Percentiles rank a stretch among this genome's conserved stretches.
Conservation (phyloP, 2,888 invertebrate species). For the Tipula vernalis region DNA sequence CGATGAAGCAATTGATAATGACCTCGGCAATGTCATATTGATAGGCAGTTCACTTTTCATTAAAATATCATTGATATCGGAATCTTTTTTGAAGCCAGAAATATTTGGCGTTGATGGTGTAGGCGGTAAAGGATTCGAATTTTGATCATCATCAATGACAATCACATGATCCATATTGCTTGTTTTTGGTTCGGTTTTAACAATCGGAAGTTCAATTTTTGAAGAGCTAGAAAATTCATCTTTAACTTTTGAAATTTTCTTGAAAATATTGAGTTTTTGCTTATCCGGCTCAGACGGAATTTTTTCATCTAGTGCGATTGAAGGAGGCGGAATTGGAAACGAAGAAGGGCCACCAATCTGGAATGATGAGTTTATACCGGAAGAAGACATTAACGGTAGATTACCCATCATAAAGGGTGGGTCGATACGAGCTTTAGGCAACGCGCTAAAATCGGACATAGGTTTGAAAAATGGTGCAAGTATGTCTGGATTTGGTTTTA, state of each 20-base stretch:
- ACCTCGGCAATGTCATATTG: constrained; percentile 14
- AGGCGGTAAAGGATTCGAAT: background rate
- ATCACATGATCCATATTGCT: constrained; percentile 36
- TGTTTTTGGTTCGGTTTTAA: background rate
- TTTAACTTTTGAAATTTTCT: constrained; percentile 65
- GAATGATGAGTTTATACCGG: background rate
- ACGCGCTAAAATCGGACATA: background rate
- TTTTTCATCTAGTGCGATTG: constrained; percentile 32
- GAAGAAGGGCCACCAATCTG: background rate
- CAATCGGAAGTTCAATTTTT: background rate
- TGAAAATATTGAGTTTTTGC: constrained; percentile 76
- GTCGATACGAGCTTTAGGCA: constrained; percentile 5
- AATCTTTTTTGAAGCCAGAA: background rate
- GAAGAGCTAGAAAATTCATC: constrained; percentile 26
- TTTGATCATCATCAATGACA: constrained; percentile 37
- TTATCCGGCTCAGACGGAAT: constrained; percentile 68
- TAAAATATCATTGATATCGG: background rate
- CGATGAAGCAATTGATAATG: background rate
- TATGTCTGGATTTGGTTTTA: background rate
- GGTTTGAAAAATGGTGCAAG: constrained; percentile 4
- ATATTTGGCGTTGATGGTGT: background rate
- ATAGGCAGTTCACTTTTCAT: constrained; percentile 14
- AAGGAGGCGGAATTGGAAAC: background rate
- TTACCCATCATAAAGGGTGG: background rate
- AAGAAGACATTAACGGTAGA: background rate